phyloP scores from a whole-genome alignment of 2,797 vertebrate genomes.

The Balearica regulorum region DNA sequence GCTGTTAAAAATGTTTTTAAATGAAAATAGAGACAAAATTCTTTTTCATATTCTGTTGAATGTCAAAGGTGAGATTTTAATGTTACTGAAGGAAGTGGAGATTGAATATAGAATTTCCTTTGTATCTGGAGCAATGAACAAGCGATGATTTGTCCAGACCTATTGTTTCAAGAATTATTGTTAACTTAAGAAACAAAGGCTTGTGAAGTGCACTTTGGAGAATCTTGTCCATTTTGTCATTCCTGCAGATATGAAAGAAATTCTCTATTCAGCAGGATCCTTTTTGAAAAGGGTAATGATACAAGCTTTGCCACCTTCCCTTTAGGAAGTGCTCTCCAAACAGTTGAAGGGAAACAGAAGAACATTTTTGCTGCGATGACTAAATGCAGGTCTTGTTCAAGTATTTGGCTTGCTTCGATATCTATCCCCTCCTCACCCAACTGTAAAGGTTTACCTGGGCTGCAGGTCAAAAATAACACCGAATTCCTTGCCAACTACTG shows the following conservation, averaged over 20 bases:
- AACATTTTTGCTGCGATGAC: not conserved
- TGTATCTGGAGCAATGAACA: not conserved
- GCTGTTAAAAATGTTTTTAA: not conserved
- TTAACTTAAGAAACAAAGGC: not conserved
- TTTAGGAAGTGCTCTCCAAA: slow-evolving; percentile 36
- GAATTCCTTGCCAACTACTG: not conserved
- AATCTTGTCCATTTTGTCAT: not conserved
- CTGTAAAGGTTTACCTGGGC: slow-evolving; percentile 42
- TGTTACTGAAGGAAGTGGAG: not conserved
- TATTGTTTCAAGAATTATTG: not conserved
- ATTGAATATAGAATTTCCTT: slow-evolving; percentile 14
- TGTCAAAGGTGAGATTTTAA: not conserved
- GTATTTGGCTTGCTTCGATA: not conserved
- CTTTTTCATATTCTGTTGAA: not conserved
- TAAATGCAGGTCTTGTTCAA: slow-evolving; percentile 51
- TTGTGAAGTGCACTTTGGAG: not conserved
- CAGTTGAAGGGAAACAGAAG: slow-evolving; percentile 19
- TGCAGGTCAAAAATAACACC: slow-evolving; percentile 36
- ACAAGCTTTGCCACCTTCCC: slow-evolving; percentile 10
- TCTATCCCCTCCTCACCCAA: slow-evolving; percentile 1
- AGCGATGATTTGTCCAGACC: not conserved
- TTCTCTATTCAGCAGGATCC: not conserved
- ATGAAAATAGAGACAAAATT: not conserved
- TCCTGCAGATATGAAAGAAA: slow-evolving; percentile 3
- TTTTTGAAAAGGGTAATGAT: not conserved